These are phyloP conservation scores for Rhea americana DNA, from an alignment of 2,113 vertebrate genomes.

Conservation along the genomic window DNA sequence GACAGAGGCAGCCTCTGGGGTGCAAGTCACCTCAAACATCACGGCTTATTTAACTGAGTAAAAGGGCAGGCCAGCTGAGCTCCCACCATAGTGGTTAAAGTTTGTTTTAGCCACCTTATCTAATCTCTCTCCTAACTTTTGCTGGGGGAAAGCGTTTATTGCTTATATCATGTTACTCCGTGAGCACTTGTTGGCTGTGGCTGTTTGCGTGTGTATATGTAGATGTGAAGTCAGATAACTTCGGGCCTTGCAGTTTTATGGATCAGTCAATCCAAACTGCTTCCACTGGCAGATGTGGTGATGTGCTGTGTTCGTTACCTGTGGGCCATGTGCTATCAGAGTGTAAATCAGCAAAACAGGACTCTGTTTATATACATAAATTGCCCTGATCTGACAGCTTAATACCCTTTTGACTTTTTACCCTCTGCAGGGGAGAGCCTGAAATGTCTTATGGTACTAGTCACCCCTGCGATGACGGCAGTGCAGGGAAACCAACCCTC, in stretches of 20 bases:
- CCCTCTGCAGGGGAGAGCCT: slow-evolving; percentile 61
- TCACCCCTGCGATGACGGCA: slow-evolving; percentile 31
- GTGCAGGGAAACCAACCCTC: not conserved
- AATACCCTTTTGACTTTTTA: slow-evolving; percentile 73
- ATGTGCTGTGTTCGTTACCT: slow-evolving; percentile 63
- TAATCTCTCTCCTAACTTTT: slow-evolving; percentile 70
- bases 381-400: slow-evolving; percentile 72
- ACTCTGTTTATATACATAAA: slow-evolving; percentile 72
- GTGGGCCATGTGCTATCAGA: slow-evolving; percentile 69
- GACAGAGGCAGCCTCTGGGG: not conserved
- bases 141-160: slow-evolving; percentile 73
- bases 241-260: slow-evolving; percentile 68
- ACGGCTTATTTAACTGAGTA: not conserved
- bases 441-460: slow-evolving; percentile 37
- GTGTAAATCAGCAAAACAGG: slow-evolving; percentile 71
- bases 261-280: slow-evolving; percentile 72
- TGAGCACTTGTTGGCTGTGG: slow-evolving; percentile 54
- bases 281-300: slow-evolving; percentile 68
- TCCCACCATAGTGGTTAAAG: slow-evolving; percentile 40
- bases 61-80: not conserved
- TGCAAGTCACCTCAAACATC: fast-evolving
- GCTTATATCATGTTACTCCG: slow-evolving; percentile 68
- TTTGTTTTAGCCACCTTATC: slow-evolving; percentile 71
- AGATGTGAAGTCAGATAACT: slow-evolving; percentile 72
- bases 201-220: slow-evolving; percentile 61